Evolutionary conservation across 2,888 invertebrate species (phyloP).

Genomic region (Tricholauxania praeusta): DNA sequence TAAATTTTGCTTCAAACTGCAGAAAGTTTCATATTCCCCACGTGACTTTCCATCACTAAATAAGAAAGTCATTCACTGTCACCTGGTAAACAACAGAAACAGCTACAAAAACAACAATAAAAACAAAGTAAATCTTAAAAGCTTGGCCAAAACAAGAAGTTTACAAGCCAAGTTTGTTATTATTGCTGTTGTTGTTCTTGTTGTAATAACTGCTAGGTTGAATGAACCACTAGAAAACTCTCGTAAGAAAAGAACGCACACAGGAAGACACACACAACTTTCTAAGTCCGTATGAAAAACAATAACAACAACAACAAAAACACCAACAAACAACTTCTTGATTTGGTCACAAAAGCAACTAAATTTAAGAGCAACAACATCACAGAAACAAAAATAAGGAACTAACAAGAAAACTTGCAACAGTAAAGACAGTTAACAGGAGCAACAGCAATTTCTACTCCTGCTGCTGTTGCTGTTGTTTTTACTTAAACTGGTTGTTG

Average conservation of each 20-base stretch:
- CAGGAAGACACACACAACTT: too few species aligned
- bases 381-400: not conserved
- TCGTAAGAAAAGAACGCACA: not conserved
- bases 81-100: too few species aligned
- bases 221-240: conserved; percentile 24
- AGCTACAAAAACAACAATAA: too few species aligned
- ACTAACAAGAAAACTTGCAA: too few species aligned
- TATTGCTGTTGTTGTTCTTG: conserved; percentile 10
- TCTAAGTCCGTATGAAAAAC: too few species aligned
- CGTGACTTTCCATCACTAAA: too few species aligned
- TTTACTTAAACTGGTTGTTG: conserved; percentile 1
- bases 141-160: too few species aligned
- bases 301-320: not conserved
- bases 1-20: not conserved
- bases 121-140: too few species aligned
- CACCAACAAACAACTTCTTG: conserved; percentile 4
- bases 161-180: not conserved
- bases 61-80: too few species aligned
- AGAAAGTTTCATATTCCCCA: not conserved
- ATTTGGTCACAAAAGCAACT: not conserved
- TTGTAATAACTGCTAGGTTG: conserved; percentile 24
- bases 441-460: conserved; percentile 4
- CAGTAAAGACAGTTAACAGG: not conserved
- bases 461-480: not conserved
- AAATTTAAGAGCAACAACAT: not conserved